These are phyloP conservation scores for Rhopalosiphum maidis DNA, from an alignment of 1,140 invertebrate genomes.

Conservation along the genomic window DNA sequence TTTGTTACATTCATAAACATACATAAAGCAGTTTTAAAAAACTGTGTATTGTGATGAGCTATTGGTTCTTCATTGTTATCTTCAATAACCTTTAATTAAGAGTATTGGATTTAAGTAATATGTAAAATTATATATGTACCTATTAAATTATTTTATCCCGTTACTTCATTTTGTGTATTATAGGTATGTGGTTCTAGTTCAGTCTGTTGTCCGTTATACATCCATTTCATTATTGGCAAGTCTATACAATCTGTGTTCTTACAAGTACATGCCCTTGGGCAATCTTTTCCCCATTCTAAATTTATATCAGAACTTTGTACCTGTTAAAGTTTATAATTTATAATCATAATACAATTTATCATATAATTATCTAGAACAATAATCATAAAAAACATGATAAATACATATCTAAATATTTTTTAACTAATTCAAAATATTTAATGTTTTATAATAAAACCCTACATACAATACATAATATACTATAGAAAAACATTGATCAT, in stretches of 20 bases:
- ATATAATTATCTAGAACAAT: neutral
- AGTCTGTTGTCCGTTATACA: constrained; percentile 59
- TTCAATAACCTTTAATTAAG: constrained; percentile 39
- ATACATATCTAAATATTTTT: neutral
- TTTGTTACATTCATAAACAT: constrained; percentile 47
- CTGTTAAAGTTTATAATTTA: neutral
- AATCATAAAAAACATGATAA: neutral
- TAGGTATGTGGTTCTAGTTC: neutral
- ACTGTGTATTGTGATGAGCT: neutral
- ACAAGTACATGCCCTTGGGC: constrained; percentile 65
- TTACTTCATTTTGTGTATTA: constrained; percentile 23
- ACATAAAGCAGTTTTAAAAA: constrained; percentile 29
- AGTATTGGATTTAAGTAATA: neutral
- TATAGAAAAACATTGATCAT: neutral
- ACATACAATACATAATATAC: too few species aligned
- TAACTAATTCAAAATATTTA: too few species aligned
- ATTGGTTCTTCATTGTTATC: neutral
- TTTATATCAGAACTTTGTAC: constrained; percentile 15
- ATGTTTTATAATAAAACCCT: too few species aligned
- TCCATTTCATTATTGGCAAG: constrained; percentile 63
- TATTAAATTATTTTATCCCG: neutral
- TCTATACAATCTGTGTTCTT: constrained; percentile 65
- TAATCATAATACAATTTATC: neutral
- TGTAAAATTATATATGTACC: neutral
- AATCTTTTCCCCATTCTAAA: constrained; percentile 61